Evolutionary conservation across 2,113 vertebrate genomes (phyloP).

Genomic region (Erinaceus europaeus): DNA sequence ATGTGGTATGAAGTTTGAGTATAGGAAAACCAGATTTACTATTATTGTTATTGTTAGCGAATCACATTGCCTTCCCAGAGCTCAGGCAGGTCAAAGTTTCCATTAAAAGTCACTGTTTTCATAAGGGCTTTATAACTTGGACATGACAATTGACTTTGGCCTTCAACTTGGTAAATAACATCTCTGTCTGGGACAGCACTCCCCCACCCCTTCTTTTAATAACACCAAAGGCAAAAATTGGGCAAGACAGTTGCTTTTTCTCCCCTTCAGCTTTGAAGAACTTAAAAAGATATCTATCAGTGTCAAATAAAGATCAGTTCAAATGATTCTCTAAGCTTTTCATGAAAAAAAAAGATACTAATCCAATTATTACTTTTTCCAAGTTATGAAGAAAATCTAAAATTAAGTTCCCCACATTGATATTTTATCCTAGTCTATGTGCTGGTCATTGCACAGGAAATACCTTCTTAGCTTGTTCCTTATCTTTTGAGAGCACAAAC

Average conservation of each 20-base stretch:
- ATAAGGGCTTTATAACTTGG: constrained; percentile 76
- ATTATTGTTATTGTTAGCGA: constrained; percentile 72
- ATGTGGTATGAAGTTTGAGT: constrained; percentile 30
- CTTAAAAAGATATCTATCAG: constrained; percentile 8
- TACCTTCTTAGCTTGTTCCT: not conserved
- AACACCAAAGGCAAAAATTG: constrained; percentile 60
- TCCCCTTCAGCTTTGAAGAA: constrained; percentile 27
- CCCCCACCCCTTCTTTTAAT: constrained; percentile 21
- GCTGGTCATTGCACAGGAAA: not conserved
- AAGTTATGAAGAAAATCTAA: constrained; percentile 39
- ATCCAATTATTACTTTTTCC: constrained; percentile 45
- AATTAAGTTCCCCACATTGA: not conserved
- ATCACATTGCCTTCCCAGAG: constrained; percentile 48
- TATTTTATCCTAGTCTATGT: not conserved
- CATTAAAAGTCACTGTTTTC: constrained; percentile 78
- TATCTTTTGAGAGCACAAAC: not conserved
- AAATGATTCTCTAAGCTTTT: constrained; percentile 46
- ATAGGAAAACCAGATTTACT: constrained; percentile 75
- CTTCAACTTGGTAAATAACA: constrained; percentile 74
- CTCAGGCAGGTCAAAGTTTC: constrained; percentile 75
- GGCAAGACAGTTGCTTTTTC: constrained; percentile 34
- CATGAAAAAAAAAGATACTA: constrained; percentile 55
- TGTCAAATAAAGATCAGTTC: not conserved
- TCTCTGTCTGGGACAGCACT: constrained; percentile 46
- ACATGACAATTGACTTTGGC: constrained; percentile 69